Percentiles rank a stretch among this genome's conserved stretches.
Conservation (phyloP, 2,888 invertebrate species). For the Priocnemis perturbator region DNA sequence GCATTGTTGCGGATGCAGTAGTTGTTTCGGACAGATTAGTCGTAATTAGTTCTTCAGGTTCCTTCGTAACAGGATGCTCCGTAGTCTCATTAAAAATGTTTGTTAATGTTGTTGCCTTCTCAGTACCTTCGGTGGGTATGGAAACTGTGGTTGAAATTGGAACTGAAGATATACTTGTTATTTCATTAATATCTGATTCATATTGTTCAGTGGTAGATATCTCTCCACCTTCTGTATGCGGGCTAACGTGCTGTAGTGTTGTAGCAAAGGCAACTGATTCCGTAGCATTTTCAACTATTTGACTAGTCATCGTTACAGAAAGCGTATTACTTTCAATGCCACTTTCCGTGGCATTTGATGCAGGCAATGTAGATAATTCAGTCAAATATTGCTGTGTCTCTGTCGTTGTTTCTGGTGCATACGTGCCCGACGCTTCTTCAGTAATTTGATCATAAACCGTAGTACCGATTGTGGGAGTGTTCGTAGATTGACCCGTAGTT, state of each 20-base stretch:
- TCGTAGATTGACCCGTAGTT: background rate
- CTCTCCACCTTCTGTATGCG: no score
- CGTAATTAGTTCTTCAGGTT: constrained; percentile 15
- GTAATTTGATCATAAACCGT: constrained; percentile 9
- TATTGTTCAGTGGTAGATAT: no score
- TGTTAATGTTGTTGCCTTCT: constrained; percentile 8
- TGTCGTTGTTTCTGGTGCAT: background rate
- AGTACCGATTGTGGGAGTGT: constrained; percentile 8
- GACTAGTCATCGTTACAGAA: constrained; percentile 7
- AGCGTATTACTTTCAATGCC: background rate
- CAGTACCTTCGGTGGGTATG: constrained; percentile 7
- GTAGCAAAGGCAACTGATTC: no score
- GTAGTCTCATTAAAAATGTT: constrained; percentile 14
- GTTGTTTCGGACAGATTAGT: constrained; percentile 4
- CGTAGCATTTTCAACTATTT: background rate
- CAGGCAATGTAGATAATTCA: constrained; percentile 1
- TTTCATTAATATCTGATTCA: no score
- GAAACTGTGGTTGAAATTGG: no score
- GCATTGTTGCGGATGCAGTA: background rate
- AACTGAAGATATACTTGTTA: no score
- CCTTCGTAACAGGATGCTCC: constrained; percentile 17
- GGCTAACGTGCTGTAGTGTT: no score
- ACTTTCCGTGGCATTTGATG: constrained; percentile 11
- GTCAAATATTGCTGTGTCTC: constrained; percentile 9
- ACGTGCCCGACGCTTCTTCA: constrained; percentile 1